A percentile compares a stretch with the other conserved stretches of the same genome.
phyloP scores from a whole-genome alignment of 1,140 invertebrate species.

The Dendroctonus ponderosae region DNA sequence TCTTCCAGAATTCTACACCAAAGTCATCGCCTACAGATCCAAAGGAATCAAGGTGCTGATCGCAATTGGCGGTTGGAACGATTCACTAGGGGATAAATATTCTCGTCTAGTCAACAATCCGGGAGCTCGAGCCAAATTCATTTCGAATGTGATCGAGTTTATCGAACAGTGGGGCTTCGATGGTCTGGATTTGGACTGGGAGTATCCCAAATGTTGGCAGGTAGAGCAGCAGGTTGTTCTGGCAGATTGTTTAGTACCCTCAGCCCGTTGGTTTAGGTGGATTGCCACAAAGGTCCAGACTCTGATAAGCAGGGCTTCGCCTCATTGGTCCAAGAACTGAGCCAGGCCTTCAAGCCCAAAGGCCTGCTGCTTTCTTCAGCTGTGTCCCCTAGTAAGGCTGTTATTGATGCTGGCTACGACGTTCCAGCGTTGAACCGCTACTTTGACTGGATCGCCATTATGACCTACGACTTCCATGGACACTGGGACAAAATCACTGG shows the following conservation, averaged over 20 bases:
- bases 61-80: constrained; percentile 71
- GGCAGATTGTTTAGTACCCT: not conserved
- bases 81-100: constrained; percentile 66
- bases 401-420: constrained; percentile 79
- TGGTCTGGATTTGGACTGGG: constrained; percentile 71
- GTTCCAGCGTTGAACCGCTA: constrained; percentile 67
- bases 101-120: constrained; percentile 59
- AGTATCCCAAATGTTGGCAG: constrained; percentile 71
- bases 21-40: constrained; percentile 51
- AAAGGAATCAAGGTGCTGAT: constrained; percentile 67
- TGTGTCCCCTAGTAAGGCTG: constrained; percentile 79
- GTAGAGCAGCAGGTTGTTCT: constrained; percentile 40
- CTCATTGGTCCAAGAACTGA: constrained; percentile 68
- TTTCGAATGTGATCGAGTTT: constrained; percentile 60
- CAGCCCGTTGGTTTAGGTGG: constrained; percentile 24
- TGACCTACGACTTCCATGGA: constrained; percentile 88
- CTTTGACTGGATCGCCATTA: constrained; percentile 85
- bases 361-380: constrained; percentile 75
- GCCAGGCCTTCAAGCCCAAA: constrained; percentile 66
- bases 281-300: constrained; percentile 35
- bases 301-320: constrained; percentile 64
- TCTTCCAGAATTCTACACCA: constrained; percentile 60
- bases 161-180: constrained; percentile 67
- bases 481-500: constrained; percentile 88
- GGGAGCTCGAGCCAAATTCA: constrained; percentile 58